Conservation (phyloP, 2,888 invertebrate species). For the Lepidochrysops patricia region DNA sequence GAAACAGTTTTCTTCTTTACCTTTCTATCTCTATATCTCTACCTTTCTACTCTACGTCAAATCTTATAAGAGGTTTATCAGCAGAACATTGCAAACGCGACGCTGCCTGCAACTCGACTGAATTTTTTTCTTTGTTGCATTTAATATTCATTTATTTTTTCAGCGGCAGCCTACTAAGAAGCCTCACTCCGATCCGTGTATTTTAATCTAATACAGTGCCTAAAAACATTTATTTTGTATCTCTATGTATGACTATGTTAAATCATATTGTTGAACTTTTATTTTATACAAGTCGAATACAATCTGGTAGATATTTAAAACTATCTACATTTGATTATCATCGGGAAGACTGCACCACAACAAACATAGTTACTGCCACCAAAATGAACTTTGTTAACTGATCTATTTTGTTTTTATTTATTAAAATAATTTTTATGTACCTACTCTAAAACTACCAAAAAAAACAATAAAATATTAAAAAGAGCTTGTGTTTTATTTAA, state of each 20-base stretch:
- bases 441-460: conserved; percentile 56
- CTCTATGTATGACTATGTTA: conserved; percentile 61
- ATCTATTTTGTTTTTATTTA: conserved; percentile 55
- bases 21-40: too few relatives aligned
- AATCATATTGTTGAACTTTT: conserved; percentile 7
- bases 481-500: conserved; percentile 24
- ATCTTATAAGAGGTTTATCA: too few relatives aligned
- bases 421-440: conserved; percentile 61
- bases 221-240: conserved; percentile 38
- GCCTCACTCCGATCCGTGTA: conserved; percentile 45
- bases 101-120: too few relatives aligned
- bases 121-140: neutral
- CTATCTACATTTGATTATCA: conserved; percentile 32
- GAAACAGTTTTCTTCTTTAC: too few relatives aligned
- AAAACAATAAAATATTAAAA: conserved; percentile 55
- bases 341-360: conserved; percentile 65
- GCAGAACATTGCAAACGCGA: too few relatives aligned
- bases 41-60: too few relatives aligned
- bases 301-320: conserved; percentile 16
- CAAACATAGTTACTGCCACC: conserved; percentile 68
- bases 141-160: conserved; percentile 36
- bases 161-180: conserved; percentile 69
- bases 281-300: conserved; percentile 18
- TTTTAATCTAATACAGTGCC: conserved; percentile 35
- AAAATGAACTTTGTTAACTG: conserved; percentile 53